Percentiles rank a stretch among this genome's conserved stretches.
phyloP scores from a whole-genome alignment of 2,797 vertebrate genomes.

The Serranus cabrilla region DNA sequence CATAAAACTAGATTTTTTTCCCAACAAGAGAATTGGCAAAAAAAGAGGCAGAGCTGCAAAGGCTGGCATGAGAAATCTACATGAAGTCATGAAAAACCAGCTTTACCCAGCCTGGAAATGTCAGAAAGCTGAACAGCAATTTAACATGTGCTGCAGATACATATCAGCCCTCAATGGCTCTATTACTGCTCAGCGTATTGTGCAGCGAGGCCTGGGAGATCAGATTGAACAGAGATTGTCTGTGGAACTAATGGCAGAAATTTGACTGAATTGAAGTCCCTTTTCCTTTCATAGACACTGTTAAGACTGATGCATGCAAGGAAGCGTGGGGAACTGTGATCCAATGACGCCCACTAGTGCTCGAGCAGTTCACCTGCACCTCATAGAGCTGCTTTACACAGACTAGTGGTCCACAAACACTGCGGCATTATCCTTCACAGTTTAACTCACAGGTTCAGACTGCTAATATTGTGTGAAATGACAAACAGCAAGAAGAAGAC shows the following conservation, averaged over 20 bases:
- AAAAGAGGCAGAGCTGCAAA: slow-evolving; percentile 6
- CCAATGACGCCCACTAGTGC: slow-evolving; percentile 75
- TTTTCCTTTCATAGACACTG: slow-evolving; percentile 14
- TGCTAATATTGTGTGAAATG: slow-evolving; percentile 51
- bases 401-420: slow-evolving; percentile 8
- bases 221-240: slow-evolving; percentile 36
- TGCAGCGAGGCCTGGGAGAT: slow-evolving; percentile 16
- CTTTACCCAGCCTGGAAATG: slow-evolving; percentile 15
- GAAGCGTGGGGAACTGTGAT: slow-evolving; percentile 39
- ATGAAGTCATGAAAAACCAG: slow-evolving; percentile 22
- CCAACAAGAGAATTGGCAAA: neutral
- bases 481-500: slow-evolving; percentile 16
- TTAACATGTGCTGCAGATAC: slow-evolving; percentile 32
- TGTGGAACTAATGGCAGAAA: slow-evolving; percentile 42
- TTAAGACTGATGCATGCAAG: neutral
- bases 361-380: slow-evolving; percentile 15
- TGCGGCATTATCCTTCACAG: slow-evolving; percentile 48
- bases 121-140: slow-evolving; percentile 32
- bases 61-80: slow-evolving; percentile 3
- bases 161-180: slow-evolving; percentile 19
- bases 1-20: slow-evolving; percentile 4
- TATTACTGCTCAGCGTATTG: slow-evolving; percentile 28
- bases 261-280: neutral
- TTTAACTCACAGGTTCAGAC: slow-evolving; percentile 55
- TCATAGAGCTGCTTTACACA: neutral